A percentile compares a stretch with the other conserved stretches of the same genome.
Conservation (phyloP, 2,888 invertebrate species). For the Calliopum simillimum region DNA sequence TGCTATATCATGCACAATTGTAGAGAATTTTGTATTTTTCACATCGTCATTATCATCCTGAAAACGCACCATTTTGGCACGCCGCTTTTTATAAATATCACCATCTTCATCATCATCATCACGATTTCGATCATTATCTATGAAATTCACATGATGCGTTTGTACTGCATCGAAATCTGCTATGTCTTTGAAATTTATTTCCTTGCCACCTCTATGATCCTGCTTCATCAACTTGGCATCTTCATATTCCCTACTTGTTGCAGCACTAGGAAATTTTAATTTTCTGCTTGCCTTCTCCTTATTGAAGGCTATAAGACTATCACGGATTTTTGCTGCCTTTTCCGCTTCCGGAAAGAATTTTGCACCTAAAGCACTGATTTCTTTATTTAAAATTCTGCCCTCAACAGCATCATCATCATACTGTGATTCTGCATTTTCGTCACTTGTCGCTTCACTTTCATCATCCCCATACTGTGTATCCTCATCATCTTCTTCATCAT, state of each 20-base stretch:
- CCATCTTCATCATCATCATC: slow-evolving; percentile 15
- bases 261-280: slow-evolving; percentile 56
- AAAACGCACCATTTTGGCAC: slow-evolving; percentile 57
- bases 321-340: slow-evolving; percentile 27
- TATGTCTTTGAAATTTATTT: slow-evolving; percentile 34
- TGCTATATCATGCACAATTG: not conserved
- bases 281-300: slow-evolving; percentile 53
- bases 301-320: slow-evolving; percentile 52
- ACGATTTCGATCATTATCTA: not conserved
- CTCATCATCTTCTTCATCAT: slow-evolving; percentile 37
- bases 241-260: slow-evolving; percentile 31
- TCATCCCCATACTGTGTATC: slow-evolving; percentile 49
- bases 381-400: slow-evolving; percentile 51
- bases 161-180: not conserved
- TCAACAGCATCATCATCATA: slow-evolving; percentile 40
- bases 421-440: slow-evolving; percentile 47
- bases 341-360: slow-evolving; percentile 38
- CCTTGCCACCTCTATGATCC: slow-evolving; percentile 38
- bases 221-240: slow-evolving; percentile 29
- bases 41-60: slow-evolving; percentile 28
- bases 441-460: slow-evolving; percentile 47
- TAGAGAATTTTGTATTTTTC: slow-evolving; percentile 3
- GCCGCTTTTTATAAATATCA: slow-evolving; percentile 44
- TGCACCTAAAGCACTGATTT: not conserved
- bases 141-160: not conserved